Evolutionary conservation across 2,888 invertebrate species (phyloP).

Genomic region (Chrysolina haemoptera): DNA sequence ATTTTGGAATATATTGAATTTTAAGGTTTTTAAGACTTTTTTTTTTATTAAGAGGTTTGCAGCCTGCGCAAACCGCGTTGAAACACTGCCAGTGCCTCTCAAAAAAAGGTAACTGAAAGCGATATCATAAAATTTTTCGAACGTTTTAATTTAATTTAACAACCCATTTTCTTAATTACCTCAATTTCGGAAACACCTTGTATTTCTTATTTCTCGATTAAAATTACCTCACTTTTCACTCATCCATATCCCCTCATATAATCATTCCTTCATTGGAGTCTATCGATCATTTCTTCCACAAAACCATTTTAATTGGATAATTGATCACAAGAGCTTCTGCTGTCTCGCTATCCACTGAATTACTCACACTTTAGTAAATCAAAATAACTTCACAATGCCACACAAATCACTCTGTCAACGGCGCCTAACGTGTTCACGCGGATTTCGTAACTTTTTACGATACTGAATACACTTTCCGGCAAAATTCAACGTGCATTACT

Average conservation of each 20-base stretch:
- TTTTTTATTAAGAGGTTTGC: no score
- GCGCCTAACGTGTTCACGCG: background rate
- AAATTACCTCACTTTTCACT: background rate
- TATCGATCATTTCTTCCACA: background rate
- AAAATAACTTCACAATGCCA: conserved; percentile 12
- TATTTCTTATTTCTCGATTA: no score
- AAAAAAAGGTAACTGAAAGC: no score
- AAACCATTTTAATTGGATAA: background rate
- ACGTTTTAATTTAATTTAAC: no score
- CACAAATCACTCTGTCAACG: conserved; percentile 9
- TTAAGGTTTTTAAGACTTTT: no score
- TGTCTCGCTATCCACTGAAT: background rate
- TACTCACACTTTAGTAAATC: background rate
- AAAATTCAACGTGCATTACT: background rate
- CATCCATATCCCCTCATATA: background rate
- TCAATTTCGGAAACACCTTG: no score
- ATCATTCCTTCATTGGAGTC: background rate
- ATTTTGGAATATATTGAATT: no score
- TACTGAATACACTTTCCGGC: conserved; percentile 3
- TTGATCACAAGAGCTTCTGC: background rate
- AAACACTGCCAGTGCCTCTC: no score
- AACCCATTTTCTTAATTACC: no score
- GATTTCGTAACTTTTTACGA: background rate
- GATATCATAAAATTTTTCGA: no score
- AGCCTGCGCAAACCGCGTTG: no score